Evolutionary conservation across 92 coral and sea anemone genomes (phyloP), one percentile per base, ranked within the genome.

Genomic region (Epizoanthus illoricatus): DNA sequence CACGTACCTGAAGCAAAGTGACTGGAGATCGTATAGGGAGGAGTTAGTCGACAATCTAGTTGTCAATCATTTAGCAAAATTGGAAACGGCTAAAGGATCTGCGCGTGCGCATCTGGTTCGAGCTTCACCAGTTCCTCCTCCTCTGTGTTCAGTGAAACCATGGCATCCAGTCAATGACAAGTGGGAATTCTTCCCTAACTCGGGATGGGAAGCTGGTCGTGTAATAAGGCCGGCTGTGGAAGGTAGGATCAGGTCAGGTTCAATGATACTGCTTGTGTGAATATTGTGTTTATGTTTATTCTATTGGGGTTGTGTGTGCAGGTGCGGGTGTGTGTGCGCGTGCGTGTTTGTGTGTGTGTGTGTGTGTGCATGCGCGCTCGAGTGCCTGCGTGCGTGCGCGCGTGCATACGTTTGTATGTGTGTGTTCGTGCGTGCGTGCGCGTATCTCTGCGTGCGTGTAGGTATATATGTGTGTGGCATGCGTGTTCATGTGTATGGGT

Each of bases 1-100:
- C 5, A 73, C 92, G 33, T 96, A 93, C 80, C 68, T 93, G 9
- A 91, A 91, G 52, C 94, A 81, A 40, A 96, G 94, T 71, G 89
- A 92, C 76, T 96, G 99, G 99, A 87, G 91, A 18, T 86, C 94
- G 3, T 96, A 96, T 84, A 88, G 97, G 69, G 99, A 96, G 74
- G 94, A 88, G 47, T 88, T 93, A 21, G 97, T 93, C 5, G 97
- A 93, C 63, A 88, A 88, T 69, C 75, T 93, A 11, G 87, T 93
- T 58, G 88, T 86, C 65, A 80, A 89, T 67, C 84, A 88, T 80
- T 71, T 85, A 2, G 88, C 82, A 21, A 75, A 69, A 23, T 57
- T 80, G 61, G 97, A 92, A 70, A 87, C 89, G 10, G 87, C 92
- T n/a, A 88, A 84, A 74, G 97, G 94, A 11, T 84, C 86, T 15